Conservation (phyloP, 2,113 vertebrate genomes). For the Sprattus sprattus region DNA sequence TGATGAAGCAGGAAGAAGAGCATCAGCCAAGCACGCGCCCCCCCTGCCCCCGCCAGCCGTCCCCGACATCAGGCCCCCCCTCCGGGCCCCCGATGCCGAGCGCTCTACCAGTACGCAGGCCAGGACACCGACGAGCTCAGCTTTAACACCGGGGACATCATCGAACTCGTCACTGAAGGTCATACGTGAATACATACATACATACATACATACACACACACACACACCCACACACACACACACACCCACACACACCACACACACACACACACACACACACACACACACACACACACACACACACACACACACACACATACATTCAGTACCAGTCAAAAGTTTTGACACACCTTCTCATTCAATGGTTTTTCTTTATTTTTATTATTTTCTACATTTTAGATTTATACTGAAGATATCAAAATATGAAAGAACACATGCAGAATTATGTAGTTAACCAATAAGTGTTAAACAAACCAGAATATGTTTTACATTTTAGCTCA, state of each 20-base stretch:
- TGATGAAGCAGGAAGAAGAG: conserved; percentile 82
- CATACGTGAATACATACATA: conserved; percentile 21
- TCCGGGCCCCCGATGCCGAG: conserved; percentile 76
- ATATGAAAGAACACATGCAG: too few species aligned
- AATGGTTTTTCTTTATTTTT: too few species aligned
- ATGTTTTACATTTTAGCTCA: too few species aligned
- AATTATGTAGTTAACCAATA: too few species aligned
- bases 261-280: neutral
- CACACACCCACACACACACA: neutral
- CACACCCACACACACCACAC: neutral
- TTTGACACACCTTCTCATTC: too few species aligned
- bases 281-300: neutral
- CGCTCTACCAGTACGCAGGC: conserved; percentile 86
- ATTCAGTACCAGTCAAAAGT: too few species aligned
- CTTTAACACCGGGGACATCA: conserved; percentile 83
- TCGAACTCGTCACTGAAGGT: conserved; percentile 90
- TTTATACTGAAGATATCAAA: too few species aligned
- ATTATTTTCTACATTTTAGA: too few species aligned
- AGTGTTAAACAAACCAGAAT: too few species aligned
- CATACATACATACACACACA: neutral
- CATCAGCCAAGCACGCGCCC: conserved; percentile 77
- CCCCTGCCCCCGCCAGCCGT: conserved; percentile 69
- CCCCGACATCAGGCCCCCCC: conserved; percentile 76
- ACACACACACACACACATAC: too few species aligned
- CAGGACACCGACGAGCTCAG: conserved; percentile 94